Evolutionary conservation across 2,113 vertebrate species (phyloP).

Genomic region (Colistium nudipinnis): DNA sequence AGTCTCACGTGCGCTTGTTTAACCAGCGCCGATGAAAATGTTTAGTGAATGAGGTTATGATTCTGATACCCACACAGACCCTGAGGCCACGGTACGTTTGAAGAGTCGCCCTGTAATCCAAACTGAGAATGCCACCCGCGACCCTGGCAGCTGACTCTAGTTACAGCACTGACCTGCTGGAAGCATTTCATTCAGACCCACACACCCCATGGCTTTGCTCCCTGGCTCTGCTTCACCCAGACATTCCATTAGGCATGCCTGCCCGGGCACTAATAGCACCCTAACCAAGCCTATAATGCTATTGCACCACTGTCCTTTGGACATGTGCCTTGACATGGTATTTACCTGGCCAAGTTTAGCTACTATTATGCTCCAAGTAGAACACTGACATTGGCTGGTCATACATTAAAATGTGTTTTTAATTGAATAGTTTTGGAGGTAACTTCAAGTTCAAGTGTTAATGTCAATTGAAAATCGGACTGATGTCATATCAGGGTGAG

Average conservation of each 20-base stretch:
- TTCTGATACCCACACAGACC: neutral
- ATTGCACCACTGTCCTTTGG: slow-evolving; percentile 19
- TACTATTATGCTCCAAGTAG: neutral
- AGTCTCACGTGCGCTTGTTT: neutral
- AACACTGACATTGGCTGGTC: slow-evolving; percentile 37
- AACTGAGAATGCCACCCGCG: slow-evolving; percentile 12
- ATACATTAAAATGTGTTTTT: too few species aligned
- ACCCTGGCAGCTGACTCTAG: slow-evolving; percentile 5
- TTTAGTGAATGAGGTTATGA: neutral
- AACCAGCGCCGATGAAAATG: neutral
- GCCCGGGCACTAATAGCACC: slow-evolving; percentile 26
- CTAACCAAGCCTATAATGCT: slow-evolving; percentile 28
- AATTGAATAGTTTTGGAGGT: too few species aligned
- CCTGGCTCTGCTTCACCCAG: slow-evolving; percentile 21
- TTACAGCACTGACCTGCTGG: slow-evolving; percentile 22
- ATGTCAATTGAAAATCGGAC: neutral
- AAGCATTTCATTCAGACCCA: slow-evolving; percentile 38
- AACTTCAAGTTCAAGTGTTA: neutral
- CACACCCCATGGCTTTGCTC: slow-evolving; percentile 13
- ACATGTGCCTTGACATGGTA: slow-evolving; percentile 23
- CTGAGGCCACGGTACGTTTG: neutral
- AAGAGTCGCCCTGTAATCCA: slow-evolving; percentile 1
- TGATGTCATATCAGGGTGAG: neutral
- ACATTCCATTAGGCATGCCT: slow-evolving; percentile 26
- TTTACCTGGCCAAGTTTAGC: slow-evolving; percentile 38